A percentile compares a stretch with the other conserved stretches of the same genome.
These are phyloP conservation scores for Sardina pilchardus DNA, from an alignment of 2,113 vertebrate genomes.

Conservation along the genomic window DNA sequence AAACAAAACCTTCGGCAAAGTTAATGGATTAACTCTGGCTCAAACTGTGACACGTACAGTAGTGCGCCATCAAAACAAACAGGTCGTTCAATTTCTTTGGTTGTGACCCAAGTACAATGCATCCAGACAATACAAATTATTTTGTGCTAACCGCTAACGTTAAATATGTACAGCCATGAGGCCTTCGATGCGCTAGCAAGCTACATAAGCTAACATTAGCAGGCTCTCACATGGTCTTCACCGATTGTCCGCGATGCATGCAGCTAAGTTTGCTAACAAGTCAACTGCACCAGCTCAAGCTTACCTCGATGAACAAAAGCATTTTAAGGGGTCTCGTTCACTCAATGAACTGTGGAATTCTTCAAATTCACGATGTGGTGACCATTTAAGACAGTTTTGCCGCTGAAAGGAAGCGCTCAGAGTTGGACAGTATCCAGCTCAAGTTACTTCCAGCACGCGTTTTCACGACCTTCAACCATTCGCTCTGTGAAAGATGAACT, in stretches of 20 bases:
- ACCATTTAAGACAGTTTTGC: constrained; percentile 11
- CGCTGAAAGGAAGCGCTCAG: constrained; percentile 6
- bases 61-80: not conserved
- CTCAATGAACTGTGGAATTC: constrained; percentile 1
- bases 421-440: constrained; percentile 16
- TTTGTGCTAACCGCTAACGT: not conserved
- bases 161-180: constrained; percentile 3
- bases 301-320: constrained; percentile 32
- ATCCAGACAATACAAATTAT: not conserved
- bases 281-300: not conserved
- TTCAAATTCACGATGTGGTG: not conserved
- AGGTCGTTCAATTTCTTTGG: not conserved
- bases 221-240: constrained; percentile 17
- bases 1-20: not conserved
- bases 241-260: constrained; percentile 8
- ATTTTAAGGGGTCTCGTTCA: not conserved
- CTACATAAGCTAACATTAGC: constrained; percentile 5
- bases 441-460: constrained; percentile 16
- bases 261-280: constrained; percentile 4
- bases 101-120: not conserved
- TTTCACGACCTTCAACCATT: constrained; percentile 18
- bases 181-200: not conserved
- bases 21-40: not conserved
- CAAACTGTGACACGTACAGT: not conserved
- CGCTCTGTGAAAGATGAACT: constrained; percentile 12